Percentiles rank a stretch among this genome's conserved stretches.
Evolutionary conservation across 92 coral and sea anemone genomes (phyloP).

Genomic region (Metridium senile): DNA sequence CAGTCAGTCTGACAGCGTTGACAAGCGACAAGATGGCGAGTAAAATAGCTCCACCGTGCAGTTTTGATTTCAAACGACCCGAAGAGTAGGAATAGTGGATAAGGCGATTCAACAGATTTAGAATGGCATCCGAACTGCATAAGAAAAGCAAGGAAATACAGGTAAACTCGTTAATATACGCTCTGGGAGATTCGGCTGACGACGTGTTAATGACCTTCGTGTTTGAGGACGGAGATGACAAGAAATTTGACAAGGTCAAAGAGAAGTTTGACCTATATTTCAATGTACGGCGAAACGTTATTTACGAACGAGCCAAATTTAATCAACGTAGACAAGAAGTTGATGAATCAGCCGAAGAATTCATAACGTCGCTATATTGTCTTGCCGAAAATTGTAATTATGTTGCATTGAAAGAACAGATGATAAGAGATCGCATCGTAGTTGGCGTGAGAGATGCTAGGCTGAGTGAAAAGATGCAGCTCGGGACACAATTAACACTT

Average conservation of each 20-base stretch:
- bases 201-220: slow-evolving; percentile 27
- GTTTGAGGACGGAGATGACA: slow-evolving; percentile 4
- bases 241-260: slow-evolving; percentile 25
- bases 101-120: no score
- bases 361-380: slow-evolving; percentile 1
- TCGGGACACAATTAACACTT: slow-evolving; percentile 37
- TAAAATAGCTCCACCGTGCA: slow-evolving; percentile 18
- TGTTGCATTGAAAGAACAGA: neutral
- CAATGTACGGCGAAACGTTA: slow-evolving; percentile 17
- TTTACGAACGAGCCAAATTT: slow-evolving; percentile 41
- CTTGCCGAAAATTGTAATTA: slow-evolving; percentile 7
- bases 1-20: slow-evolving; percentile 6
- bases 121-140: slow-evolving; percentile 42
- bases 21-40: slow-evolving; percentile 21
- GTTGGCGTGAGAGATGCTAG: no score
- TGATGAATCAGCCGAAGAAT: neutral
- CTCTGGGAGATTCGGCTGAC: slow-evolving; percentile 54
- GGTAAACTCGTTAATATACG: slow-evolving; percentile 35
- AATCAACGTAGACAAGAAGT: slow-evolving; percentile 14
- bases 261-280: slow-evolving; percentile 33
- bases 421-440: slow-evolving; percentile 37
- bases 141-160: slow-evolving; percentile 33
- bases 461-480: slow-evolving; percentile 38
- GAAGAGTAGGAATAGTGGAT: slow-evolving; percentile 26
- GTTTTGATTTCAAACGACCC: slow-evolving; percentile 27